Base-by-base conservation (phyloP, 2,888 invertebrate genomes). In the Torymus texanus region DNA sequence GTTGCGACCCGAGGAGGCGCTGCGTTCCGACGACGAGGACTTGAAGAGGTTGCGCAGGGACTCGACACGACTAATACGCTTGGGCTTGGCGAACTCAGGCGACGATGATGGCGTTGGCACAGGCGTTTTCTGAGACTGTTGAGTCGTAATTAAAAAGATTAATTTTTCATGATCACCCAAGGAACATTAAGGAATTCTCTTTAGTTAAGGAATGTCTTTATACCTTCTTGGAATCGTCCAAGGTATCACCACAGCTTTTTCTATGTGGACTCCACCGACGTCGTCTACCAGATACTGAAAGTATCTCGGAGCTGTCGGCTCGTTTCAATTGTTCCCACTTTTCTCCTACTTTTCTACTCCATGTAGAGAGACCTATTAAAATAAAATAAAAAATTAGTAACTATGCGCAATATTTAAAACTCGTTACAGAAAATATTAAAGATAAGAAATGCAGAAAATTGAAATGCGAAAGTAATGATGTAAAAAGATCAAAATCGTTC, bases 291-390 rank as follows among this genome's bases (percentile, higher is more conserved):
- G 91, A 89, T 18, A 88, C 88, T 10, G 91, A 87, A 41, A 92
- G 87, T 78, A 92, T 86, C 84, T 93, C 93, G 1, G 92, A 91
- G 61, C 93, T 93, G 83, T 93, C 93, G 75, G 92, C 91, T 76
- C 92, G 90, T 85, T 92, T 93, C 79, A 93, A 87, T 84, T 93
- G 92, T 81, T 93, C 93, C 92, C 93, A 93, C 88, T 92, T 92
- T 85, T 91, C 91, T 66, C 93, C 93, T 82, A 92, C 92, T 88
- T 92, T 92, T 85, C 91, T 92, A 67, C 93, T 92, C 93, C 93
- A 93, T 53, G 93, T 93, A 10, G 93, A 92, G 82, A 93, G 90
- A 84, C 92, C 93, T 93, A 85, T 72, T 41, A 1, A 29, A 59
- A 21, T 66, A 53, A 18, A 16, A n/a, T n/a, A n/a, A 16, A 53